Base-by-base conservation (phyloP, 2,113 vertebrate species). In the Platichthys stellatus region DNA sequence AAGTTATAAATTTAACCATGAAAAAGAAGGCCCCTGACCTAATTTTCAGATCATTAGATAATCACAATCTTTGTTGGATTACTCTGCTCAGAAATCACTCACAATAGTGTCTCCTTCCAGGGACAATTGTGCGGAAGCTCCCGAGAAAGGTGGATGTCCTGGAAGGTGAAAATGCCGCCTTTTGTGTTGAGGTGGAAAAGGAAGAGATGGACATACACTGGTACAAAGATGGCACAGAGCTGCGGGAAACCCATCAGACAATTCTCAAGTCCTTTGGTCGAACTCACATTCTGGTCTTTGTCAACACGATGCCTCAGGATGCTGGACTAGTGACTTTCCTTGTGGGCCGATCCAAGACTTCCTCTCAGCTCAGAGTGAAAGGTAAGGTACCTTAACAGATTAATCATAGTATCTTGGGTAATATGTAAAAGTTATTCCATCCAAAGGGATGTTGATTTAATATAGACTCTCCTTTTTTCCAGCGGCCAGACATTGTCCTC, bases 81-180 rank as follows among this genome's bases (percentile, higher is more conserved):
- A 26, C 51, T 74, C 14, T 73, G 18, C 54, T 38, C 23, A 43
- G 11, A 2, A 66, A 18, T 63, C 38, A 23, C 40, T 80, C 1
- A 70, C 17, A 24, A 23, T 54, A 24, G 6, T 72, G 18, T 85
- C 57, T 81, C 3, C 12, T 85, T 81, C 5, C 77, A 95, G 94
- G 94, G 54, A 94, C 94, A 73, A 95, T 95, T 71, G 77, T 94
- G 74, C 90, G 94, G 65, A 95, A 97, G 69, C 92, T 99, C 73
- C 98, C 98, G 0, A 94, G 98, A 83, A 98, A 98, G 74, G 93
- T 99, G 43, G 97, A 99, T 0, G 97, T 99, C 43, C 93, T 97
- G 60, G 97, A 99, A 73, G 97, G 97, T 0, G 98, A 99, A 92
- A 99, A 99, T 0, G 97, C 97, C 0, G 98, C 97, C 47, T 97